Evolutionary conservation across 2,888 invertebrate species (phyloP).

Genomic region (Synergus laeviventris): DNA sequence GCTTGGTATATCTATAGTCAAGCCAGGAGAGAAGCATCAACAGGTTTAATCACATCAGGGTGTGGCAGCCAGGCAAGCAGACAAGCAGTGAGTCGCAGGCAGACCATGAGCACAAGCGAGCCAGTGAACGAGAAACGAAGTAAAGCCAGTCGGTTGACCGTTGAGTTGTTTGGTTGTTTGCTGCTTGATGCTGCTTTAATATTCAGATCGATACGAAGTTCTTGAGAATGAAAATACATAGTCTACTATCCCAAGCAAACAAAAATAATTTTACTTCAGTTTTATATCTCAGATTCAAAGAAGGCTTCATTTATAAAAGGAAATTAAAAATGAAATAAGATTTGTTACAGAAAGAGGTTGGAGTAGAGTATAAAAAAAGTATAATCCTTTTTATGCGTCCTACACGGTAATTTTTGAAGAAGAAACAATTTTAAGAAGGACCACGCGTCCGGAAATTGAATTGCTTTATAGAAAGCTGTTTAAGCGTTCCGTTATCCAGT

Average conservation of each 20-base stretch:
- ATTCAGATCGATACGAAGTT: conserved; percentile 60
- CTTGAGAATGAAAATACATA: conserved; percentile 41
- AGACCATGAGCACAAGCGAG: conserved; percentile 42
- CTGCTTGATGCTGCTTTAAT: conserved; percentile 55
- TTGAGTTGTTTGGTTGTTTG: conserved; percentile 59
- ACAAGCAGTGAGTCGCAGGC: conserved; percentile 35
- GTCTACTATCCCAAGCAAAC: neutral
- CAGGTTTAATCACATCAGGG: conserved; percentile 74
- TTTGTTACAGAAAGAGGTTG: neutral
- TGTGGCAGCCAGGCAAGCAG: conserved; percentile 68
- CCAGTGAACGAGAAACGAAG: conserved; percentile 39
- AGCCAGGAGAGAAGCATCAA: conserved; percentile 68
- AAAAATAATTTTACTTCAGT: neutral
- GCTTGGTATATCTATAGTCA: conserved; percentile 53
- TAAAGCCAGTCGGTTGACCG: conserved; percentile 46
- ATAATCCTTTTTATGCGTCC: neutral
- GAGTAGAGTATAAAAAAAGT: neutral
- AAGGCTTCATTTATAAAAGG: neutral
- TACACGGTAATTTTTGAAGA: neutral
- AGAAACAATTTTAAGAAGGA: conserved; percentile 4
- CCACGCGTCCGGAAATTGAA: conserved; percentile 54
- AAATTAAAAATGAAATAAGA: neutral
- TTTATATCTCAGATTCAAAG: neutral
- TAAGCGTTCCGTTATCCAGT: conserved; percentile 41
- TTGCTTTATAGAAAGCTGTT: conserved; percentile 44